Evolutionary conservation across 2,888 invertebrate species (phyloP), one percentile per base, ranked within the genome.

Genomic region (Augochlorella aurata): DNA sequence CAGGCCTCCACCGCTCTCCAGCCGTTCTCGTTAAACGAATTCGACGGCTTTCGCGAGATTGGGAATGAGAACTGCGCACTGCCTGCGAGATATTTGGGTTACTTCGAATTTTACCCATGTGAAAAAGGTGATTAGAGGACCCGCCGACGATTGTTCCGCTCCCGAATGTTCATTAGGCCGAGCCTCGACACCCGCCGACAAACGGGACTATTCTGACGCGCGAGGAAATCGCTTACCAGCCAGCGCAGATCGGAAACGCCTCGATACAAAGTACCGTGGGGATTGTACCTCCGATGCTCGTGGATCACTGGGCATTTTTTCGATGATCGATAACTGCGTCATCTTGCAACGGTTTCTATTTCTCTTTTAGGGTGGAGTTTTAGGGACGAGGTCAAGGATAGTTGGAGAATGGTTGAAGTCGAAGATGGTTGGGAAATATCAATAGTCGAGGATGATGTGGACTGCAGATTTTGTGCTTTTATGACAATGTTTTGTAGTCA

Each of bases 21-120:
- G 83, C 79, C 88, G 88, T 85, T 86, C 85, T 90, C 83, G 87
- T 89, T 87, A 90, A 89, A 85, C 87, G 83, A 88, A 89, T 83
- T 83, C 86, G 88, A 85, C 84, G 87, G 85, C 85, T 88, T 87
- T 88, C 88, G 88, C 84, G 88, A 88, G 85, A 88, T 88, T 87
- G 87, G 84, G 85, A 81, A 88, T 82, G 87, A 83, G 81, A 88
- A 79, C 80, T 54, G 67, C 63, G 38, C 63, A 18, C 82, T 63
- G 79, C 65, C 79, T 79, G 87, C 81, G 85, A 87, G 87, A 87
- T 87, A 88, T 88, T 88, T 85, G 73, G 79, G 77, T 83, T 81
- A 87, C 88, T 85, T 85, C 83, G 79, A 78, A 83, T 83, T 79
- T 81, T 78, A 63, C 74, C 80, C 83, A 83, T 77, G 84, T 80